Conservation (phyloP, 2,888 invertebrate species). For the Pachycephus smyrnensis region DNA sequence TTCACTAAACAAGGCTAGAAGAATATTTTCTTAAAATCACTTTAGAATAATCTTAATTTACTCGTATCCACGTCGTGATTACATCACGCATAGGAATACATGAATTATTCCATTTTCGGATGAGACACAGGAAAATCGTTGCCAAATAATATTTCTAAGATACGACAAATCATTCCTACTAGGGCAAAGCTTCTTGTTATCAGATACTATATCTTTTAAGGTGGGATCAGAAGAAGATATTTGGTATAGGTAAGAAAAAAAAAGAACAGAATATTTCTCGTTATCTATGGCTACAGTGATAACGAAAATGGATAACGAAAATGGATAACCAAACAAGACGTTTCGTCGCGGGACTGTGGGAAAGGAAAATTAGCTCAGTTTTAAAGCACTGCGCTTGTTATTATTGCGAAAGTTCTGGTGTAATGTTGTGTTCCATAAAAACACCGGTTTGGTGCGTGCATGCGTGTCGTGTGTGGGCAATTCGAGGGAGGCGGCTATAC, state of each 20-base stretch:
- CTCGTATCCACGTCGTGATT: too few relatives aligned
- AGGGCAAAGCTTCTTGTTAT: not conserved
- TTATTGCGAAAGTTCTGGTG: not conserved
- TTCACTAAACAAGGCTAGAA: conserved; percentile 25
- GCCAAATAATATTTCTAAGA: not conserved
- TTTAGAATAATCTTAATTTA: too few relatives aligned
- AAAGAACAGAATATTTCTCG: not conserved
- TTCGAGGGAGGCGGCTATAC: not conserved
- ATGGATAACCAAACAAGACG: not conserved
- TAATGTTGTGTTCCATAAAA: not conserved
- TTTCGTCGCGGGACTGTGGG: not conserved
- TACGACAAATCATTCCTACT: not conserved
- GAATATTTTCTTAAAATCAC: not conserved
- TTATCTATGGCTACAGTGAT: not conserved
- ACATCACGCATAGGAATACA: not conserved
- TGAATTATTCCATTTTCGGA: not conserved
- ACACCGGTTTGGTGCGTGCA: not conserved
- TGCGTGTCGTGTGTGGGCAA: not conserved
- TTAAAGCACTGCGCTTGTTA: not conserved
- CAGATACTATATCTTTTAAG: not conserved
- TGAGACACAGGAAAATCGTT: not conserved
- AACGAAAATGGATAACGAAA: not conserved
- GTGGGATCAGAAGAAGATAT: not conserved
- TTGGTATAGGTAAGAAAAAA: not conserved
- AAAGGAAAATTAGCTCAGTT: not conserved